A percentile compares a stretch with the other conserved stretches of the same genome.
These are phyloP conservation scores for Lepilemur ruficaudatus DNA, from an alignment of 2,797 vertebrate species.

Conservation along the genomic window DNA sequence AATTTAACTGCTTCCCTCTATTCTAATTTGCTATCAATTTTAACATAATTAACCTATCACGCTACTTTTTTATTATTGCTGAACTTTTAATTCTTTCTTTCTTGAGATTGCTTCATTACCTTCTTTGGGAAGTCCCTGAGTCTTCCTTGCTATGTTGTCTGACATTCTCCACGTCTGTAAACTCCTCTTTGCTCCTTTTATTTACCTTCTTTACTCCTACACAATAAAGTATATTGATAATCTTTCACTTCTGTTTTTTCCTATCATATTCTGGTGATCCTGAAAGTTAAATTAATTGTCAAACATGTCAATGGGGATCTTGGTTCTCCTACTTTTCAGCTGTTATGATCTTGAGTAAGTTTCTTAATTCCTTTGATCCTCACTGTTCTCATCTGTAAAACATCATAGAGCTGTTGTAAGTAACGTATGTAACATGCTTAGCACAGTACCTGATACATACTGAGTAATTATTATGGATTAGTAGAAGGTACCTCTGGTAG, in stretches of 20 bases:
- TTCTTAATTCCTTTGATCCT: constrained; percentile 9
- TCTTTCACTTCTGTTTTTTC: background rate
- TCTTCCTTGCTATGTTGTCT: constrained; percentile 32
- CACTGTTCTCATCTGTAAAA: background rate
- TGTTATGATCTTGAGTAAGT: constrained; percentile 1
- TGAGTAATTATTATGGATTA: constrained; percentile 18
- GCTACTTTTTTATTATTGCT: background rate
- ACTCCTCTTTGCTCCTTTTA: background rate
- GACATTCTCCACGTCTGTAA: constrained; percentile 48
- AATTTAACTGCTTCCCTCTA: constrained; percentile 13
- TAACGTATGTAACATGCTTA: background rate
- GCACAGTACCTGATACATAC: background rate
- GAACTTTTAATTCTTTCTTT: background rate
- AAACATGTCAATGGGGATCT: background rate
- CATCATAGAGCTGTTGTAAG: background rate
- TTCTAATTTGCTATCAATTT: constrained; percentile 31
- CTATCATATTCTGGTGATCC: background rate
- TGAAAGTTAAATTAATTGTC: background rate
- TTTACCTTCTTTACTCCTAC: constrained; percentile 16
- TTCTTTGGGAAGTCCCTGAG: constrained; percentile 6
- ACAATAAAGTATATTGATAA: constrained; percentile 49
- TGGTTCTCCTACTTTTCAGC: constrained; percentile 6
- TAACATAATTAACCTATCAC: constrained; percentile 14
- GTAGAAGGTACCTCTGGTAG: background rate
- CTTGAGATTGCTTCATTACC: background rate